Conservation (phyloP, 2,888 invertebrate genomes). For the Stegophylla sp. region DNA sequence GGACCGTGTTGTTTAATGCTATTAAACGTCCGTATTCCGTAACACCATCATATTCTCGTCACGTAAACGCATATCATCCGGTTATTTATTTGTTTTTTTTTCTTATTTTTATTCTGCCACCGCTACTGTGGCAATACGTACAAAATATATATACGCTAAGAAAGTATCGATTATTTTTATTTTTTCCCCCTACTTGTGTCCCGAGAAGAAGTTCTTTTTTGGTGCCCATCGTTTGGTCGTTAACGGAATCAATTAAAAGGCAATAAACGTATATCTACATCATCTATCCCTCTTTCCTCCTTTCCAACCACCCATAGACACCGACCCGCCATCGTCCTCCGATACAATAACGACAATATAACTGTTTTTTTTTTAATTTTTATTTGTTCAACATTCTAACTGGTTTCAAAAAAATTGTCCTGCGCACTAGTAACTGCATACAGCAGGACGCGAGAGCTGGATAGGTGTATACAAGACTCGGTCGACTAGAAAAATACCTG, state of each 20-base stretch:
- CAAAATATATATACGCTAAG: slow-evolving; percentile 1
- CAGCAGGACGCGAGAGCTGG: background rate
- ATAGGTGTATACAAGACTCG: slow-evolving; percentile 16
- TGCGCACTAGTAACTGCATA: background rate
- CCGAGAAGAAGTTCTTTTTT: slow-evolving; percentile 28
- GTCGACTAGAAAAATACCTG: slow-evolving; percentile 47
- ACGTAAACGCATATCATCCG: slow-evolving; percentile 52
- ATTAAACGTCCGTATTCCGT: slow-evolving; percentile 32
- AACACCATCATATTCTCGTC: slow-evolving; percentile 35
- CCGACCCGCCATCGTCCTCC: background rate
- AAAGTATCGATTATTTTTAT: slow-evolving; percentile 32
- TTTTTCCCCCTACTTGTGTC: background rate
- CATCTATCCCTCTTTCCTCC: background rate
- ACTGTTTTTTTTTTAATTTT: background rate
- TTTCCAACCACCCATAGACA: background rate
- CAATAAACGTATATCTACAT: slow-evolving; percentile 22
- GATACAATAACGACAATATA: background rate
- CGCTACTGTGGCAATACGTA: background rate
- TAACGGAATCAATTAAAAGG: slow-evolving; percentile 48
- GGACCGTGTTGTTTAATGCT: slow-evolving; percentile 1
- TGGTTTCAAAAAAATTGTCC: background rate
- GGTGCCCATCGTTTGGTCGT: background rate
- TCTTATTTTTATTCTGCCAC: slow-evolving; percentile 32
- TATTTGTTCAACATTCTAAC: background rate
- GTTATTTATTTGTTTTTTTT: slow-evolving; percentile 47